phyloP scores from a whole-genome alignment of 1,140 invertebrate genomes.

The Mactra quadrangularis region DNA sequence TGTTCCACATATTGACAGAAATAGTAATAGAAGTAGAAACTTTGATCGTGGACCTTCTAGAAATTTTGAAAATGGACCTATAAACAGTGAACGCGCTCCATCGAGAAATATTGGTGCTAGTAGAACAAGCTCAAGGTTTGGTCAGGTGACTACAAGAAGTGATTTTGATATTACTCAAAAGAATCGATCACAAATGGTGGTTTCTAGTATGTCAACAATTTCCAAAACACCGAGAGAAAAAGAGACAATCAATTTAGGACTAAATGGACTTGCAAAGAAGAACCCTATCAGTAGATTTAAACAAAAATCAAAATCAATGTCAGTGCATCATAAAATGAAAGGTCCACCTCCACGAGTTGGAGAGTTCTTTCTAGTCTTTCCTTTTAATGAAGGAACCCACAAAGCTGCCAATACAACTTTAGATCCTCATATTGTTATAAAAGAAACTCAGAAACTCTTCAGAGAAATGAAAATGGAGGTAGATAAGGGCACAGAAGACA shows the following conservation, averaged over 20 bases:
- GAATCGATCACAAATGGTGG: slow-evolving; percentile 7
- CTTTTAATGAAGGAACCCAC: slow-evolving; percentile 77
- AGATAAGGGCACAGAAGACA: slow-evolving; percentile 57
- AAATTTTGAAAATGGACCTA: neutral
- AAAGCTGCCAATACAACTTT: slow-evolving; percentile 68
- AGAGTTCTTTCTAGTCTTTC: slow-evolving; percentile 78
- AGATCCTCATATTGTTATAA: slow-evolving; percentile 73
- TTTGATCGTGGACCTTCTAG: slow-evolving; percentile 17
- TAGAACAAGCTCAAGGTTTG: slow-evolving; percentile 26
- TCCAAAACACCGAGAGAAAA: slow-evolving; percentile 29
- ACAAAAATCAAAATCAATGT: slow-evolving; percentile 34
- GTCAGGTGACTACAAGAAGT: slow-evolving; percentile 38
- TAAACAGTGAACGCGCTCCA: too few relatives aligned
- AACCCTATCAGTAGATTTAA: neutral
- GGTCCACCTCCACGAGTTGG: slow-evolving; percentile 70
- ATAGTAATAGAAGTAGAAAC: slow-evolving; percentile 20
- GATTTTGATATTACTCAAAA: slow-evolving; percentile 30
- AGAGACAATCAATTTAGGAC: slow-evolving; percentile 37
- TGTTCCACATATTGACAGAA: slow-evolving; percentile 24
- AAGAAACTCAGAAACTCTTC: slow-evolving; percentile 71
- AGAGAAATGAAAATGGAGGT: slow-evolving; percentile 62
- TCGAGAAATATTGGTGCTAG: neutral
- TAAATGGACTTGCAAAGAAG: slow-evolving; percentile 35
- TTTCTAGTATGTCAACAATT: slow-evolving; percentile 34
- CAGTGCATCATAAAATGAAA: slow-evolving; percentile 47